These are phyloP conservation scores for Tachycineta bicolor DNA, from an alignment of 2,113 vertebrate genomes.

Conservation along the genomic window DNA sequence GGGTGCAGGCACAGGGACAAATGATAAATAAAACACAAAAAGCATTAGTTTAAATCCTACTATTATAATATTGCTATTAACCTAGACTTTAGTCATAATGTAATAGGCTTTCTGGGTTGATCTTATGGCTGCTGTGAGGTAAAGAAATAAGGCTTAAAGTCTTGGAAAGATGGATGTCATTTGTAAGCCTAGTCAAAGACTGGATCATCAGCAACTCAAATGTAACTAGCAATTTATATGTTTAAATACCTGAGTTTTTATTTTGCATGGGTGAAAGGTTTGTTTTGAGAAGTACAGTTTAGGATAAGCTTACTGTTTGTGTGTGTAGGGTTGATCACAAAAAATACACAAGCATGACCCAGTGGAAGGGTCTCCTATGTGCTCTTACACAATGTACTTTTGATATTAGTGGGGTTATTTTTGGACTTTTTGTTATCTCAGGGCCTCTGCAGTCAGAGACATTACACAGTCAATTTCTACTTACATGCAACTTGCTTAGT, in stretches of 20 bases:
- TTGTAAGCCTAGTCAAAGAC: not conserved
- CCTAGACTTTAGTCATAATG: not conserved
- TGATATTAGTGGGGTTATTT: not conserved
- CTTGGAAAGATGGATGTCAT: not conserved
- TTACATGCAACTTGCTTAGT: not conserved
- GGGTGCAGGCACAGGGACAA: not conserved
- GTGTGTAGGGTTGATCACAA: not conserved
- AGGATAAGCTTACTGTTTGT: not conserved
- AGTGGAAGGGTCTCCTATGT: not conserved
- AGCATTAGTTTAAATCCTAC: not conserved
- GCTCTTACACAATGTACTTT: not conserved
- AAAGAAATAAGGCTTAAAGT: not conserved
- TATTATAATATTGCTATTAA: not conserved
- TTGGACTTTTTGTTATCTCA: fast-evolving
- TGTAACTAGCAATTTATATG: not conserved
- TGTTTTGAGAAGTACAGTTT: not conserved
- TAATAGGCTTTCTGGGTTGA: not conserved
- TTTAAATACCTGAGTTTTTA: not conserved
- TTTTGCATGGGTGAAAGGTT: not conserved
- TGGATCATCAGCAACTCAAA: not conserved
- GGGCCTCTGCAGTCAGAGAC: not conserved
- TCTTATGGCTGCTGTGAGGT: not conserved
- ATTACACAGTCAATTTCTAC: not conserved
- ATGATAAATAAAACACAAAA: not conserved
- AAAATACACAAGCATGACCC: not conserved